Conservation (phyloP, 2,888 invertebrate genomes). For the Caprella mutica region DNA sequence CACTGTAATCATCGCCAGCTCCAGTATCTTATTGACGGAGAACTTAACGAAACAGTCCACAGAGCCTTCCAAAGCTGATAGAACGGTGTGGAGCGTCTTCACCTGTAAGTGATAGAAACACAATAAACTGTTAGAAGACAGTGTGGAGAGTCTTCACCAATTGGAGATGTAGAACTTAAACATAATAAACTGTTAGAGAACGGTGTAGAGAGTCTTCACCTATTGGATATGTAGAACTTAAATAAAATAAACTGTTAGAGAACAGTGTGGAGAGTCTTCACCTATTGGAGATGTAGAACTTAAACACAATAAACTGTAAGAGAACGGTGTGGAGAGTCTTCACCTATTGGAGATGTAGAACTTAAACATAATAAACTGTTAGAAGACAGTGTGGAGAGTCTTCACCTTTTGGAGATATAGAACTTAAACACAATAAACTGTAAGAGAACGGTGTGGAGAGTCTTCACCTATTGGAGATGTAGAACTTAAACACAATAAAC, state of each 20-base stretch:
- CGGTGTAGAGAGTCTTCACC: background rate
- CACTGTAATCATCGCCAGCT: constrained; percentile 32
- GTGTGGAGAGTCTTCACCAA: too few species aligned
- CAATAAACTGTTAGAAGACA: too few species aligned
- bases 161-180: too few species aligned
- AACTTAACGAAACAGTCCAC: constrained; percentile 27
- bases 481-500: too few species aligned
- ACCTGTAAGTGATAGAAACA: too few species aligned
- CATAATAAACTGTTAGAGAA: background rate
- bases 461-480: constrained; percentile 22
- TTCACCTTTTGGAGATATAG: constrained; percentile 19
- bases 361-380: too few species aligned
- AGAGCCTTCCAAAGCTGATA: constrained; percentile 25
- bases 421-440: constrained; percentile 20
- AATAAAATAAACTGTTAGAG: background rate
- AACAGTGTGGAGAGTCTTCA: background rate
- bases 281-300: background rate
- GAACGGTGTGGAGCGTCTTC: constrained; percentile 29
- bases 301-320: constrained; percentile 3
- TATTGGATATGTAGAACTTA: too few species aligned
- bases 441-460: constrained; percentile 24
- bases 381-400: too few species aligned
- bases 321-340: too few species aligned
- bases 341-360: too few species aligned
- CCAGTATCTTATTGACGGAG: constrained; percentile 29